Evolutionary conservation across 2,797 vertebrate genomes (phyloP).

Genomic region (Danio tinwini): DNA sequence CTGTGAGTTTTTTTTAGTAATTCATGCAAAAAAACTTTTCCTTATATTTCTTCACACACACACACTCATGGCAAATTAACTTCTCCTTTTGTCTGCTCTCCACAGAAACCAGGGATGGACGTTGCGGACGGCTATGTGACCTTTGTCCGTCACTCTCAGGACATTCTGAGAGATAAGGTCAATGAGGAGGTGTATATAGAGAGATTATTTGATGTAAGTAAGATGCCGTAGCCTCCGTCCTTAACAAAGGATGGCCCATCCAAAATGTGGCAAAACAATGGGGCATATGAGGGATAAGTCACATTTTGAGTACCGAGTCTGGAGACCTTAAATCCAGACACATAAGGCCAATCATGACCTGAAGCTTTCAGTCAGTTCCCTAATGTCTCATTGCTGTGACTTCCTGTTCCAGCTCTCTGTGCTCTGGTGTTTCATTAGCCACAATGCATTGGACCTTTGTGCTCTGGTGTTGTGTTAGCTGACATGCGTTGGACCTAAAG

Average conservation of each 20-base stretch:
- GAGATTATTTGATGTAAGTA: slow-evolving; percentile 99
- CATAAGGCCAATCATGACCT: slow-evolving; percentile 70
- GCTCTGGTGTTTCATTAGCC: slow-evolving; percentile 85
- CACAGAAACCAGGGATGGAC: slow-evolving; percentile 98
- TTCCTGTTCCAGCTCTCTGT: slow-evolving; percentile 82
- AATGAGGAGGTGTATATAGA: slow-evolving; percentile 99
- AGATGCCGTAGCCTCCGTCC: slow-evolving; percentile 93
- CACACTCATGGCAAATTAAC: not conserved
- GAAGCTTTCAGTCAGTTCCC: slow-evolving; percentile 76
- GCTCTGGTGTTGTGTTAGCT: slow-evolving; percentile 62
- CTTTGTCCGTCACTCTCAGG: slow-evolving; percentile 99
- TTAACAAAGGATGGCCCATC: slow-evolving; percentile 89
- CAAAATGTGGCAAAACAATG: slow-evolving; percentile 99
- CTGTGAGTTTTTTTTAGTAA: slow-evolving; percentile 83
- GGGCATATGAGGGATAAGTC: slow-evolving; percentile 98
- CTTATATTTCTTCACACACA: not conserved
- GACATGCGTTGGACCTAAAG: slow-evolving; percentile 62
- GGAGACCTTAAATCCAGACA: slow-evolving; percentile 67
- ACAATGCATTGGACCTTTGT: slow-evolving; percentile 82
- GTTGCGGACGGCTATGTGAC: slow-evolving; percentile 99
- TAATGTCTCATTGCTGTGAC: slow-evolving; percentile 74
- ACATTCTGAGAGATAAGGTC: slow-evolving; percentile 99
- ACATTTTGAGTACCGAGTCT: slow-evolving; percentile 90
- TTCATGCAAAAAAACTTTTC: not conserved
- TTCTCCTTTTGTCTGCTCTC: slow-evolving; percentile 60